phyloP scores from a whole-genome alignment of 2,888 invertebrate genomes.

The Cheilosia urbana region DNA sequence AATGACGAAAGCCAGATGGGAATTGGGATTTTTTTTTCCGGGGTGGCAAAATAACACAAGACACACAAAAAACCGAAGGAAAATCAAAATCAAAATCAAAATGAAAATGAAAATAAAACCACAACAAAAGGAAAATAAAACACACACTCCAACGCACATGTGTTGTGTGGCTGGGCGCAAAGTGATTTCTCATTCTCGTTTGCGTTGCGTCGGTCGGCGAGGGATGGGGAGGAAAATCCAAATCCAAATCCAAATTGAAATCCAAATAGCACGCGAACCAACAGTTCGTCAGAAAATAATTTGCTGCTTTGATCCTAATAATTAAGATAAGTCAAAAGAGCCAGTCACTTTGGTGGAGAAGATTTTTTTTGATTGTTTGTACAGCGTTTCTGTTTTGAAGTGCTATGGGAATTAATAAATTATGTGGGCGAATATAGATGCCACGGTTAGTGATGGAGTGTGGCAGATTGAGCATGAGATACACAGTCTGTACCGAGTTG shows the following conservation, averaged over 20 bases:
- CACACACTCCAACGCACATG: constrained; percentile 6
- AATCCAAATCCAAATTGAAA: no score
- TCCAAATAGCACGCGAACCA: not conserved
- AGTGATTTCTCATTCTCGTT: not conserved
- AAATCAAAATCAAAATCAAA: not conserved
- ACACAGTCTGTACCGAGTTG: not conserved
- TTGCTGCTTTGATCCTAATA: constrained; percentile 67
- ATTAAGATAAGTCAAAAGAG: constrained; percentile 60
- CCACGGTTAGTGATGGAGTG: constrained; percentile 1
- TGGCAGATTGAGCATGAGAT: not conserved
- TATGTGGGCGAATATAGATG: not conserved
- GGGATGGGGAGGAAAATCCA: not conserved
- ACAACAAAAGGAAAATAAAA: constrained; percentile 33
- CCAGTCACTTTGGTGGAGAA: constrained; percentile 28
- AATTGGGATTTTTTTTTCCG: constrained; percentile 40
- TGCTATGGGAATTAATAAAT: constrained; percentile 15
- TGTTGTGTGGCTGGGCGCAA: not conserved
- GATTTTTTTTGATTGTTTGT: constrained; percentile 37
- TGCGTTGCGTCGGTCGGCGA: not conserved
- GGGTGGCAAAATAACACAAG: not conserved
- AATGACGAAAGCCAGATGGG: constrained; percentile 58
- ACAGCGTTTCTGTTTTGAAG: constrained; percentile 6
- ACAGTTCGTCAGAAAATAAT: constrained; percentile 27
- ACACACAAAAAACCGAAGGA: not conserved
- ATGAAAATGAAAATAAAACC: constrained; percentile 20